phyloP scores from a whole-genome alignment of 2,113 vertebrate species.

The Corvus moneduloides region DNA sequence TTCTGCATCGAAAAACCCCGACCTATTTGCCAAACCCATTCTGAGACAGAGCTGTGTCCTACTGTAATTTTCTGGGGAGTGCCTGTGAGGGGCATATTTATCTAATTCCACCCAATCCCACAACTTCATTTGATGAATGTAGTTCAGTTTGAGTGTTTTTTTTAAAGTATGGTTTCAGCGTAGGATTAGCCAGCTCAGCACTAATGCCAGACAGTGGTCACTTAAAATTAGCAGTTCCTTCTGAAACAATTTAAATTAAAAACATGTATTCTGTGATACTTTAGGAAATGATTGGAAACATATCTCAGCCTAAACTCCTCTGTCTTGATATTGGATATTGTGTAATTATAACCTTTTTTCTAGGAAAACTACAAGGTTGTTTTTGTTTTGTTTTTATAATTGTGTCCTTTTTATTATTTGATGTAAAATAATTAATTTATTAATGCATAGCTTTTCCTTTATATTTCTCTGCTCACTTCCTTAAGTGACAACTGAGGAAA shows the following conservation, averaged over 20 bases:
- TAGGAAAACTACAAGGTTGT: slow-evolving; percentile 35
- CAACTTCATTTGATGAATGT: slow-evolving; percentile 69
- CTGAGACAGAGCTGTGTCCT: slow-evolving; percentile 41
- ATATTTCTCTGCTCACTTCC: slow-evolving; percentile 69
- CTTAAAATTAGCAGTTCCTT: slow-evolving; percentile 70
- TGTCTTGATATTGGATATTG: neutral
- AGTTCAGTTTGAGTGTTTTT: slow-evolving; percentile 58
- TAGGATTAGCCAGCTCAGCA: slow-evolving; percentile 71
- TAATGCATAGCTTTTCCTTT: slow-evolving; percentile 76
- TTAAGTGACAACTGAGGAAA: slow-evolving; percentile 61
- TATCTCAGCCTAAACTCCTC: neutral
- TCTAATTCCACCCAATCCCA: slow-evolving; percentile 61
- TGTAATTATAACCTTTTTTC: slow-evolving; percentile 33
- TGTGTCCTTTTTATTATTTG: slow-evolving; percentile 76
- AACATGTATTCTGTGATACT: slow-evolving; percentile 20
- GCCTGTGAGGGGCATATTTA: slow-evolving; percentile 65
- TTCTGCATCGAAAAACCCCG: slow-evolving; percentile 21
- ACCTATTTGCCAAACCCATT: slow-evolving; percentile 65
- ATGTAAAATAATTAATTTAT: slow-evolving; percentile 85
- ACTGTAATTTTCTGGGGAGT: slow-evolving; percentile 71
- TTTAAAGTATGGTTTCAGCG: slow-evolving; percentile 55
- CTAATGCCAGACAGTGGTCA: slow-evolving; percentile 69
- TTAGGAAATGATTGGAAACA: slow-evolving; percentile 44
- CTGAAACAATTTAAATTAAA: slow-evolving; percentile 62
- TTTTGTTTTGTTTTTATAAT: slow-evolving; percentile 64